Evolutionary conservation across 1,140 invertebrate genomes (phyloP), one percentile per base, ranked within the genome.

Genomic region (Aphelenchoides fujianensis): DNA sequence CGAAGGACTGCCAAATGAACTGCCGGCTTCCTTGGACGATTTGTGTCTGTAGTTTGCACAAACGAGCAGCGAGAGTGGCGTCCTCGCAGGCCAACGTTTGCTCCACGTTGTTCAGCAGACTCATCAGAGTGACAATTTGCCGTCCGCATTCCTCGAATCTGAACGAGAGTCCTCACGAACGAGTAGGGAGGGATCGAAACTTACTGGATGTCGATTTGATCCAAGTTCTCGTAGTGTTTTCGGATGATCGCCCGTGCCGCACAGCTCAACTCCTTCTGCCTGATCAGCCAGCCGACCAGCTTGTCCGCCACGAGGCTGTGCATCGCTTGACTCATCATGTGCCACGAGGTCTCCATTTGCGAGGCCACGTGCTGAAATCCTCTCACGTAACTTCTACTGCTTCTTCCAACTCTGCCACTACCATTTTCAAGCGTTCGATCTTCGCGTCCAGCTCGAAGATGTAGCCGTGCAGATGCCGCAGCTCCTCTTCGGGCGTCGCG

Each of bases 1-100:
- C 32, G 16, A 71, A 23, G 9, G 69, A 72, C 32, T 71, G 70
- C 70, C 70, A 71, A 71, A 71, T 34, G 35, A 71, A 71, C 19
- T 71, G 70, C 31, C 70, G 34, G 27, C n/a, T 55, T 30, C 62
- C 35, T 37, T 71, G 68, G 72, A 71, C 48, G 12, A 71, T 16
- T 57, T 71, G 68, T 30, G 16, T 63, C 19, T 28, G 16, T 16
- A 5, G 63, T 36, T 70, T 61, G 1, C 27, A 70, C 12, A 68
- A 59, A n/a, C 55, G 16, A 54, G 54, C 12, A 2, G 55, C 28
- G 41, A 19, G 12, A 28, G 30, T 32, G n/a, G n/a, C 19, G 32
- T 70, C 19, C 19, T 36, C 30, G 34, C 12, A n/a, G 19, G 19
- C 37, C n/a, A 70, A 5, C 16, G 34, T 16, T 41, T 68, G 64